Base-by-base conservation (phyloP, 2,888 invertebrate species). In the Cactoblastis cactorum region DNA sequence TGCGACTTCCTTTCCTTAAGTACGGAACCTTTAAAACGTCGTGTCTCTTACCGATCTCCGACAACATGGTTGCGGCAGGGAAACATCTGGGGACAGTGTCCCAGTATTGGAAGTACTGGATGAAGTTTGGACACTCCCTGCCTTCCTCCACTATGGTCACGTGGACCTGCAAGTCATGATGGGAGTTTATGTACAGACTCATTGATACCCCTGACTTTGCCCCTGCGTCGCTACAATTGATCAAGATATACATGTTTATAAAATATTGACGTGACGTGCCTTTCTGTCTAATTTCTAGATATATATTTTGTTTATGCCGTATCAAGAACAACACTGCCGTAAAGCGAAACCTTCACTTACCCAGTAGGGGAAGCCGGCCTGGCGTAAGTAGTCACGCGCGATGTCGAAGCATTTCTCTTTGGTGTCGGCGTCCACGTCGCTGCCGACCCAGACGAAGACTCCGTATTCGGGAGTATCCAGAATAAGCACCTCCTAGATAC, bases 61-160 rank as follows among this genome's bases (percentile, higher is more conserved):
- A 57, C 2, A 77, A 57, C 1, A 67, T 61, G 0, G 60, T 60
- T 37, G 54, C 67, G 35, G 57, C 91, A 14, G 91, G 90, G 39
- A 55, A 41, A 0, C 58, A n/a, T 14, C 12, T 38, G 2, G 61
- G 34, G 2, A 63, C 69, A 41, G 92, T 92, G 54, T 93, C 92
- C 96, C 96, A 97, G 24, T 92, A 92, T 53, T 92, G 91, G 90
- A 97, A 97, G 88, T 95, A 97, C 67, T 97, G 96, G 63, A 95
- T 95, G 86, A 98, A 98, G 9, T 94, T 92, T 4, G 94, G 92
- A 9, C 96, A 93, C 78, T 98, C 97, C 0, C 93, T 93, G 6
- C 93, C 93, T 71, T 97, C 95, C 14, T 96, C 91, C 2, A 97
- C 92, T 65, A 95, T 91, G 62, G 93, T 92, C 0, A 94, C 90